Evolutionary conservation across 2,888 invertebrate species (phyloP).

Genomic region (Pollenia labialis): DNA sequence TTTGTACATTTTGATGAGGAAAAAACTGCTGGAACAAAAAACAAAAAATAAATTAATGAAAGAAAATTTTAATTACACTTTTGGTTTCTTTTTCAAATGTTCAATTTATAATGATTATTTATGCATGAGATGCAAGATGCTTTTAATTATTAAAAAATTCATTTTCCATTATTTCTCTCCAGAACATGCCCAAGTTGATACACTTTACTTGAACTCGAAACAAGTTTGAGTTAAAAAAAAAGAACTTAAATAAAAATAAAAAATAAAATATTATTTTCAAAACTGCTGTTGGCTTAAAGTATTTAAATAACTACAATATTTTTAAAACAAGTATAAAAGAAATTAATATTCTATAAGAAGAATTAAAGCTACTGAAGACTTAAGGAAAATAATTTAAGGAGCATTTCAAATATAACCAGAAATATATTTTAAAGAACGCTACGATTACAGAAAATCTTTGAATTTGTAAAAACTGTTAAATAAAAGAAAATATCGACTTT

Average conservation of each 20-base stretch:
- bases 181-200: background rate
- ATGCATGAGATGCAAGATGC: slow-evolving; percentile 71
- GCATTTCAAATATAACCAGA: no score
- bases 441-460: no score
- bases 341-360: background rate
- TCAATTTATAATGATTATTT: slow-evolving; percentile 73
- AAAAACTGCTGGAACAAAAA: background rate
- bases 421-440: no score
- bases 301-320: background rate
- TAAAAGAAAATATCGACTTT: no score
- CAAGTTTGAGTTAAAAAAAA: background rate
- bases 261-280: slow-evolving; percentile 1
- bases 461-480: no score
- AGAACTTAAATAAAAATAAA: background rate
- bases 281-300: background rate
- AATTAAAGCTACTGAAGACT: background rate
- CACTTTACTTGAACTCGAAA: slow-evolving; percentile 1
- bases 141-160: slow-evolving; percentile 71
- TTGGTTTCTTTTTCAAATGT: slow-evolving; percentile 72
- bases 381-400: background rate
- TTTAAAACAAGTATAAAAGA: background rate
- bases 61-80: slow-evolving; percentile 68
- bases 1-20: background rate
- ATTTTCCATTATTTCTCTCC: slow-evolving; percentile 52
- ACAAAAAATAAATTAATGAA: slow-evolving; percentile 8